phyloP scores from a whole-genome alignment of 1,140 invertebrate species.

The Druon quercuslanigerum region DNA sequence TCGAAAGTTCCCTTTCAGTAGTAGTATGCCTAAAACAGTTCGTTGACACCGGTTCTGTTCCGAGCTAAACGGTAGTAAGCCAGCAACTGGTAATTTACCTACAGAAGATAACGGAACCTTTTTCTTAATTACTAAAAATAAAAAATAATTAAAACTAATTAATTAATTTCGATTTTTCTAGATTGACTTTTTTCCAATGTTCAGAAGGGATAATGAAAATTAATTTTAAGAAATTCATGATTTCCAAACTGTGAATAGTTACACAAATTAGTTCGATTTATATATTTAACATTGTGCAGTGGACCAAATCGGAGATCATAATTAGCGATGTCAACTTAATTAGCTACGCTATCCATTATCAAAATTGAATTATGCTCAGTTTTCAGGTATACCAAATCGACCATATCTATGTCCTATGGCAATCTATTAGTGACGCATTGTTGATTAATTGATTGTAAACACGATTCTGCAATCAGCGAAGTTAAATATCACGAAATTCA shows the following conservation, averaged over 20 bases:
- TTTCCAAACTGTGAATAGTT: neutral
- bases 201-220: neutral
- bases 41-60: too few species aligned
- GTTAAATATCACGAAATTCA: neutral
- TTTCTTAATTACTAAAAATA: too few species aligned
- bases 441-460: too few species aligned
- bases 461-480: neutral
- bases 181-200: too few species aligned
- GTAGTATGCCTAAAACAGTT: too few species aligned
- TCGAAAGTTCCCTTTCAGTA: too few species aligned
- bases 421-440: too few species aligned
- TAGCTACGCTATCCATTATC: slow-evolving; percentile 2
- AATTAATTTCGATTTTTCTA: neutral
- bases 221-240: neutral
- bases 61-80: too few species aligned
- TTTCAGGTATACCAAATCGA: slow-evolving; percentile 6
- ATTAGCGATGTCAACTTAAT: slow-evolving; percentile 3
- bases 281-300: neutral
- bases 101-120: too few species aligned
- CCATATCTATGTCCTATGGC: neutral
- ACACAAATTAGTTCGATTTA: neutral
- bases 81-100: too few species aligned
- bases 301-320: slow-evolving; percentile 10
- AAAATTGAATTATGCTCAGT: slow-evolving; percentile 15
- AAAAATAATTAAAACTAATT: too few species aligned